These are phyloP conservation scores for Palaemon carinicauda DNA, from an alignment of 1,140 invertebrate species.

Conservation along the genomic window DNA sequence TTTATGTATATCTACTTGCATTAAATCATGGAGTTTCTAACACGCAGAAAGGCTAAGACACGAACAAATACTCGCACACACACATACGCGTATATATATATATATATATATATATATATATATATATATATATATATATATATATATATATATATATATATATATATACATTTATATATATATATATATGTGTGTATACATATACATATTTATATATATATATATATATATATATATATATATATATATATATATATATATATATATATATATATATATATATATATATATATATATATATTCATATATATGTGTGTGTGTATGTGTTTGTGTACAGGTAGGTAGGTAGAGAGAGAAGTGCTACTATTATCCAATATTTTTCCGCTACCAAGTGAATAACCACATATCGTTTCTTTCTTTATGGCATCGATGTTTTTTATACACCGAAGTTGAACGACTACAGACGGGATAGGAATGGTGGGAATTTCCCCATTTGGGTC, in stretches of 20 bases:
- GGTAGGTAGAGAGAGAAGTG: not conserved
- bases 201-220: conserved; percentile 2
- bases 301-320: not conserved
- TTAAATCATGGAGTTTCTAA: too few species aligned
- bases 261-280: not conserved
- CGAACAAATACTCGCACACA: too few species aligned
- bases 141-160: not conserved
- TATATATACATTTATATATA: not conserved
- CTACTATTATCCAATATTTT: too few species aligned
- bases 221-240: conserved; percentile 3
- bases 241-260: not conserved
- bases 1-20: too few species aligned
- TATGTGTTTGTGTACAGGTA: not conserved
- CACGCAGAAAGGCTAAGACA: too few species aligned
- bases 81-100: too few species aligned
- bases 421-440: too few species aligned
- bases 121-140: not conserved
- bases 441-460: too few species aligned
- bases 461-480: too few species aligned
- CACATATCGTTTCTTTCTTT: too few species aligned
- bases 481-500: too few species aligned
- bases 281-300: not conserved
- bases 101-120: not conserved
- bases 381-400: too few species aligned
- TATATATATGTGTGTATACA: not conserved